Base-by-base conservation (phyloP, 2,888 invertebrate species). In the Beris morrisii region DNA sequence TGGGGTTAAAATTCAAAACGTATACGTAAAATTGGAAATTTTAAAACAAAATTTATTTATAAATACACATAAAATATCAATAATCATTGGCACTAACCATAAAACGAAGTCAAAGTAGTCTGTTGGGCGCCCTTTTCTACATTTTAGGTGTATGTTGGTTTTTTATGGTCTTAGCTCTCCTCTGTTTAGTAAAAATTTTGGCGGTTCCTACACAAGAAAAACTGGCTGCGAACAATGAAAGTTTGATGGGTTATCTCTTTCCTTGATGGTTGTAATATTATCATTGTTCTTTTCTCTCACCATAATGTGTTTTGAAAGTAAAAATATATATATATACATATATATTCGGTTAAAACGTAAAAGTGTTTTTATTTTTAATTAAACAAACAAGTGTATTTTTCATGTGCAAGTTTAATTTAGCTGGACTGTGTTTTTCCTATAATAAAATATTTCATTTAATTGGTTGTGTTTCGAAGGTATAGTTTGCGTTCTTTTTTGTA, bases 71-170 rank as follows among this genome's bases (percentile, higher is more conserved):
- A 45, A 44, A 22, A 32, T 15, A 13, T 46, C 56, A 67, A 69
- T 69, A 69, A 69, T 69, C 69, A 69, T 69, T 69, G 69, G 69
- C 69, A 69, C 69, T 67, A 28, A 15, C 22, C 22, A 22, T 54
- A 55, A 64, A 64, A 64, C 22, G 22, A n/a, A 54, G 45, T 53
- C 64, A 46, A 31, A 54, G 55, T 53, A 44, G 53, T 63, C 28
- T 64, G n/a, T 46, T 64, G 53, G 45, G 55, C 45, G 44, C 38
- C 38, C 38, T 38, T 38, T 63, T 52, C 53, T 64, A 53, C 43
- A 53, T 50, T 64, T 46, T 53, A 43, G 31, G 54, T 55, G 9
- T 22, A 46, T 22, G 48, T 59, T 59, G 59, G 59, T 59, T 45
- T 28, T 46, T 43, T 44, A 22, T 32, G 22, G 43, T 50, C 12